Evolutionary conservation across 2,113 vertebrate species (phyloP).

Genomic region (Callorhinus ursinus): DNA sequence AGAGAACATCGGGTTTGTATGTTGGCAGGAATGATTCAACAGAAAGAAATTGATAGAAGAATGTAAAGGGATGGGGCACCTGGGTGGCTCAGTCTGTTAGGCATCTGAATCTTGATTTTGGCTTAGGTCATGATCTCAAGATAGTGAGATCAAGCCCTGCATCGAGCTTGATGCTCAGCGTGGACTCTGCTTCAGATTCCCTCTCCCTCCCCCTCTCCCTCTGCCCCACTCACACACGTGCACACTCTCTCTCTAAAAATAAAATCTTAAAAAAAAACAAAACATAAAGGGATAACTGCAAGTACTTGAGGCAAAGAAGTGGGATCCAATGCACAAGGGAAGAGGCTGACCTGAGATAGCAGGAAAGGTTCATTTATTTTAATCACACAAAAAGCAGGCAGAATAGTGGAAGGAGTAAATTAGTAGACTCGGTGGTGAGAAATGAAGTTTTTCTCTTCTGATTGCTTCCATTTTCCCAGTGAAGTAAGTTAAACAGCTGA

Average conservation of each 20-base stretch:
- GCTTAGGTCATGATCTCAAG: not conserved
- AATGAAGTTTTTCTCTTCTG: not conserved
- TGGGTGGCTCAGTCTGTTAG: not conserved
- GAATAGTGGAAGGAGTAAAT: not conserved
- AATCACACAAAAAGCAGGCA: not conserved
- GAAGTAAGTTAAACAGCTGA: not conserved
- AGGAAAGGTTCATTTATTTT: not conserved
- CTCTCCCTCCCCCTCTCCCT: not conserved
- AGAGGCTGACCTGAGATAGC: not conserved
- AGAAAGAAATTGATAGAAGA: not conserved
- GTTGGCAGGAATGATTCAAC: not conserved
- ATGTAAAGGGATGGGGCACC: not conserved
- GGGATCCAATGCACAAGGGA: not conserved
- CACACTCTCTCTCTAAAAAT: not conserved
- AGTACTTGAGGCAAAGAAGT: not conserved
- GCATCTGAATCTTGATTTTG: not conserved
- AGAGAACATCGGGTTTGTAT: not conserved
- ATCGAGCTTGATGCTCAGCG: no score
- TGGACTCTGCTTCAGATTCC: not conserved
- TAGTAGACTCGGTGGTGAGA: not conserved
- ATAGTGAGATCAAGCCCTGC: no score
- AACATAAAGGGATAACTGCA: not conserved
- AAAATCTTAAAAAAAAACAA: not conserved
- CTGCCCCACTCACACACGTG: not conserved
- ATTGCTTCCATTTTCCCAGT: not conserved